Percentiles rank a stretch among this genome's conserved stretches.
These are phyloP conservation scores for Pyralis farinalis DNA, from an alignment of 2,888 invertebrate species.

Conservation along the genomic window DNA sequence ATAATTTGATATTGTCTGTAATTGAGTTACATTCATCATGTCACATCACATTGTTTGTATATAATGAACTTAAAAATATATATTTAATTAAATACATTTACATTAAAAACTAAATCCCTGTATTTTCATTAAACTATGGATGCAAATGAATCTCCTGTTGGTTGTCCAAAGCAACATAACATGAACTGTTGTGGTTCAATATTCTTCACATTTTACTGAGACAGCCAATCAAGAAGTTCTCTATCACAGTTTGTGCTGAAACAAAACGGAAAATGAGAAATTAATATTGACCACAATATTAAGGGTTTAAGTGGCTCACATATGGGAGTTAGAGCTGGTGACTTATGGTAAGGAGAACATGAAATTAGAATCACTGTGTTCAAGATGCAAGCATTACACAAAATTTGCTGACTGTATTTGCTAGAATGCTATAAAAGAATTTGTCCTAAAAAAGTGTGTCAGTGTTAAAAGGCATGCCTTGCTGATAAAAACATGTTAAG, in stretches of 20 bases:
- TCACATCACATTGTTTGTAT: slow-evolving; percentile 65
- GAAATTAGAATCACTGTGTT: too few species aligned
- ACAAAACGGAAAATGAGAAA: slow-evolving; percentile 52
- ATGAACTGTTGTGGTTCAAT: slow-evolving; percentile 32
- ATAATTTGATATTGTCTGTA: slow-evolving; percentile 67
- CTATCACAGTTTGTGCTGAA: slow-evolving; percentile 88
- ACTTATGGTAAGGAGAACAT: too few species aligned
- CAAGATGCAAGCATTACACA: too few species aligned
- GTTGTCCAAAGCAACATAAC: slow-evolving; percentile 63
- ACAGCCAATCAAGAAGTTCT: slow-evolving; percentile 85
- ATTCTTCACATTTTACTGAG: slow-evolving; percentile 71
- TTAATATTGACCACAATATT: too few species aligned
- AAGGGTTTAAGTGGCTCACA: too few species aligned
- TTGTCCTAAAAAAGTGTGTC: too few species aligned
- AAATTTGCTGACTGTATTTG: too few species aligned
- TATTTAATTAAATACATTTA: slow-evolving; percentile 68
- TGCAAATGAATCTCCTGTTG: slow-evolving; percentile 67
- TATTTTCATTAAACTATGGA: slow-evolving; percentile 69
- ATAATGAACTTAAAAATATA: slow-evolving; percentile 73
- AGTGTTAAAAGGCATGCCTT: too few species aligned
- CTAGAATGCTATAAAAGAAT: too few species aligned
- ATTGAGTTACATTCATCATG: slow-evolving; percentile 54
- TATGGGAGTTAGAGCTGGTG: too few species aligned
- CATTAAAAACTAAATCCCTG: slow-evolving; percentile 79
- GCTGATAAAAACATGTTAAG: too few species aligned